Evolutionary conservation across 2,888 invertebrate genomes (phyloP).

Genomic region (Cosmorhoe ocellata): DNA sequence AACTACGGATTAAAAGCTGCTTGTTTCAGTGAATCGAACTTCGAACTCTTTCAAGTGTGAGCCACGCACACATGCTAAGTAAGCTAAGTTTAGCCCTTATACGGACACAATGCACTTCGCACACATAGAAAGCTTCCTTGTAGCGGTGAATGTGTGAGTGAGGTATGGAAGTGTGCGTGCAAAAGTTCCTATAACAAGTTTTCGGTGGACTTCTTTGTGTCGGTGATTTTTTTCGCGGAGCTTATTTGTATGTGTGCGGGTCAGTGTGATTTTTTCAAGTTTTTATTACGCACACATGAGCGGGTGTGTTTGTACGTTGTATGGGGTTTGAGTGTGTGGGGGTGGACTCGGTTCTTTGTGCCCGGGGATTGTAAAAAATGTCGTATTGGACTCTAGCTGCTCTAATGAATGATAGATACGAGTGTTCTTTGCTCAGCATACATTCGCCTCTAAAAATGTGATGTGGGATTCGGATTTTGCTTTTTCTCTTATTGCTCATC

Average conservation of each 20-base stretch:
- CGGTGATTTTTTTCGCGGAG: conserved; percentile 79
- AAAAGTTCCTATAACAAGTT: conserved; percentile 80
- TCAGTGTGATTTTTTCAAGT: conserved; percentile 79
- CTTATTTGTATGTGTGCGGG: conserved; percentile 64
- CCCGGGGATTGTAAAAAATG: conserved; percentile 80
- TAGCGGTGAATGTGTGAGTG: conserved; percentile 45
- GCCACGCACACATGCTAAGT: conserved; percentile 56
- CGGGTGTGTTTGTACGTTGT: conserved; percentile 57
- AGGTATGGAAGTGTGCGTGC: conserved; percentile 51
- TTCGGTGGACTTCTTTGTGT: conserved; percentile 81
- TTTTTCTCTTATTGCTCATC: conserved; percentile 41
- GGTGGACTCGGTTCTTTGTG: conserved; percentile 77
- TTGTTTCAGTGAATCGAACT: conserved; percentile 30
- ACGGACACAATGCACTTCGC: conserved; percentile 63
- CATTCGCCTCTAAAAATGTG: conserved; percentile 65
- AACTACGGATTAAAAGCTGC: conserved; percentile 27
- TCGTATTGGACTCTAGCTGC: conserved; percentile 81
- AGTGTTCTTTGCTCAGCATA: conserved; percentile 55
- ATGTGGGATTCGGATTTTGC: conserved; percentile 61
- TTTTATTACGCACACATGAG: conserved; percentile 65
- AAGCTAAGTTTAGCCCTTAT: conserved; percentile 76
- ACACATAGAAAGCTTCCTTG: conserved; percentile 62
- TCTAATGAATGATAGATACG: conserved; percentile 82
- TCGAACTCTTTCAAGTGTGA: conserved; percentile 73
- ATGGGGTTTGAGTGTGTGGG: conserved; percentile 57